Base-by-base conservation (phyloP, 2,888 invertebrate species). In the Adineta ricciae region DNA sequence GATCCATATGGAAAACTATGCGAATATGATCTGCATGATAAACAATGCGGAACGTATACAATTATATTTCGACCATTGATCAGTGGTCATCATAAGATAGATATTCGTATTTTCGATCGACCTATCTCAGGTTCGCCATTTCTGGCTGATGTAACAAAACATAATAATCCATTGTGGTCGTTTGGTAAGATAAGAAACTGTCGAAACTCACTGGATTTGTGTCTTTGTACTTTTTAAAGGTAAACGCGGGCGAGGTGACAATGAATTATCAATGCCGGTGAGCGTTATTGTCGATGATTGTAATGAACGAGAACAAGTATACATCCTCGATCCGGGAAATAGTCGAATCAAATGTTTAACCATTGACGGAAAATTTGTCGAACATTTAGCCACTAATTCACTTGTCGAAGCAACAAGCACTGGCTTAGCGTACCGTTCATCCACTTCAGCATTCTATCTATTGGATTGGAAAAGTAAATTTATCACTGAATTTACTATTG, bases 121-220 rank as follows among this genome's bases (percentile, higher is more conserved):
- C 93, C 94, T 16, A 94, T 96, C 87, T 94, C 94, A 88, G 95
- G 95, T 90, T 94, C 94, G 88, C 95, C 95, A 1, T 91, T 95
- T 86, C 86, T 87, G n/a, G 93, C 95, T 86, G 92, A 93, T 85
- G 94, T 94, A 14, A 92, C 93, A 64, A 93, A 94, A 87, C 93
- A 94, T 88, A 95, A 95, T 88, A 93, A 94, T 89, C 95, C 96
- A n/a, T 91, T 94, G 36, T 92, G 92, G 87, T 92, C 93, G 87
- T 94, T 94, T 91, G 95, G 95, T 52, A 78, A n/a, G 24, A n/a
- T n/a, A n/a, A n/a, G n/a, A n/a, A n/a, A n/a, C n/a, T n/a, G n/a
- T n/a, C n/a, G n/a, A n/a, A n/a, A n/a, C n/a, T n/a, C n/a, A n/a
- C n/a, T n/a, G n/a, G n/a, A 0, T 8, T 78, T 32, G 24, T 32